Percentiles rank a stretch among this genome's conserved stretches.
These are phyloP conservation scores for Flexamia atlantica DNA, from an alignment of 2,888 invertebrate genomes.

Conservation along the genomic window DNA sequence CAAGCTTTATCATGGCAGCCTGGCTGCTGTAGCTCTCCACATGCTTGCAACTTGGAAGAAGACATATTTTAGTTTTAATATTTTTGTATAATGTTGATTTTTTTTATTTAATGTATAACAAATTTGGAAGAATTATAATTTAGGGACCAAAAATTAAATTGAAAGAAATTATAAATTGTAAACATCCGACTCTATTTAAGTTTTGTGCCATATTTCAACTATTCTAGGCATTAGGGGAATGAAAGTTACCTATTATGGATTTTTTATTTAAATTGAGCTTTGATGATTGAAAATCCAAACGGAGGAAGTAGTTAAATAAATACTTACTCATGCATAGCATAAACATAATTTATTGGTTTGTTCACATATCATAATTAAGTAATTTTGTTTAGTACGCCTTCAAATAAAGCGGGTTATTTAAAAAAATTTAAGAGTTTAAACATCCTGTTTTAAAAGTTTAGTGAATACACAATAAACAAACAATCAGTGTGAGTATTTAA, in stretches of 20 bases:
- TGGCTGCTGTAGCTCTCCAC: slow-evolving; percentile 21
- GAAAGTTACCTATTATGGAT: not conserved
- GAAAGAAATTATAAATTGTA: no score
- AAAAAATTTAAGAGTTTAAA: no score
- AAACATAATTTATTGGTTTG: no score
- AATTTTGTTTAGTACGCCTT: no score
- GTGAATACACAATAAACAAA: no score
- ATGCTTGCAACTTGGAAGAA: slow-evolving; percentile 51
- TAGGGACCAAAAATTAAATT: not conserved
- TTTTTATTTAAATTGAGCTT: not conserved
- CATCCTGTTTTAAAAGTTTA: no score
- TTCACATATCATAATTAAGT: no score
- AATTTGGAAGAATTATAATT: not conserved
- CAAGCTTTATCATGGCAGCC: slow-evolving; percentile 4
- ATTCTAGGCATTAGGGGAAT: not conserved
- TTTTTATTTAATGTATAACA: not conserved
- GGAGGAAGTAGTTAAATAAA: no score
- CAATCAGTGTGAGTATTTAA: no score
- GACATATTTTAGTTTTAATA: slow-evolving; percentile 24
- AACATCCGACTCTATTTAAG: not conserved
- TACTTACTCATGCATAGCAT: no score
- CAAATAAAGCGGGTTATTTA: no score
- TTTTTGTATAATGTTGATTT: not conserved
- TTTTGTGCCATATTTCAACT: slow-evolving; percentile 25
- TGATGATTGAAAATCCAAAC: not conserved